Evolutionary conservation across 2,113 vertebrate species (phyloP), one percentile per base, ranked within the genome.

Genomic region (Parus major): DNA sequence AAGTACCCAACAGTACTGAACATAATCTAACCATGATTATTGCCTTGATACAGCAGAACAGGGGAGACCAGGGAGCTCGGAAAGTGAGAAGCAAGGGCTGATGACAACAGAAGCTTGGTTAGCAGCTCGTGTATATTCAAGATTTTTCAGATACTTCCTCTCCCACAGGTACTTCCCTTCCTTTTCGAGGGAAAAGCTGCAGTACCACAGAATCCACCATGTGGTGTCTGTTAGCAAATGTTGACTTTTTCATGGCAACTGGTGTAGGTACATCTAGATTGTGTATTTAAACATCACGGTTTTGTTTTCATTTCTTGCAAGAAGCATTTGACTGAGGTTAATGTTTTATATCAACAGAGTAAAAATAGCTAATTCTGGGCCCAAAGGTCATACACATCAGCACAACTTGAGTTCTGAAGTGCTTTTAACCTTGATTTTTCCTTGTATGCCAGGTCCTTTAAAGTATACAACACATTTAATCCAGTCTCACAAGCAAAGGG

Each of bases 401-500:
- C 92, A 96, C 92, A 96, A 93, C 96, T 96, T 95, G 90, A 96
- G 86, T 95, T 96, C 85, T 97, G 90, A 96, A 97, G 93, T 96
- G 95, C 95, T 96, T 97, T 97, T 95, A 95, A 96, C 94, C 96
- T 95, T 97, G 94, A 96, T 95, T 96, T 94, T 96, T 92, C 78
- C 85, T 86, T 94, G 85, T 96, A 96, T 96, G 80, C 79, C 71
- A 92, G 82, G 81, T 84, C 90, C 91, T 97, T 95, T 94, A 96
- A 97, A 96, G 92, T 91, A 96, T 59, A 96, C 86, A 96, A 91
- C 93, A 68, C 78, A 55, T 94, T 95, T 93, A 95, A 90, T 57
- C 76, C 84, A 72, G 66, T 89, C 59, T 80, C 50, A 75, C 50
- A 84, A 83, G 69, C 42, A 71, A 5, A 20, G 12, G 24, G 13